Conservation (phyloP, 2,113 vertebrate genomes). For the Phyllostomus hastatus region DNA sequence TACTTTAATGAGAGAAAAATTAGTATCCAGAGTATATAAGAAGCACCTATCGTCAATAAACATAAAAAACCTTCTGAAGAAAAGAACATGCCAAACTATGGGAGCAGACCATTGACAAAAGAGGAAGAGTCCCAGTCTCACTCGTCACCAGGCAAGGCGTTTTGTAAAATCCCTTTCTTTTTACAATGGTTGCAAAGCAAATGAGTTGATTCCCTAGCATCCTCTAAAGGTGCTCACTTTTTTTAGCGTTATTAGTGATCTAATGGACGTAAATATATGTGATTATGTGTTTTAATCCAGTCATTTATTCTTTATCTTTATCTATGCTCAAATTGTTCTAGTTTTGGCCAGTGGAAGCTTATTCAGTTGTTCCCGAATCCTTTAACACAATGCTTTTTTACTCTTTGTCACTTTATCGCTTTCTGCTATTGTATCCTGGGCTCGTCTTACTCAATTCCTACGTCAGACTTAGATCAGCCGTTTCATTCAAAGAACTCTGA, state of each 20-base stretch:
- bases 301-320: not conserved
- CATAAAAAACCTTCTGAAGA: not conserved
- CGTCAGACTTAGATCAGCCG: not conserved
- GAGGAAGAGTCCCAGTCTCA: not conserved
- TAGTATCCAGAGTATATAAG: not conserved
- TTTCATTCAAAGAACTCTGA: not conserved
- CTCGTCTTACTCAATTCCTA: not conserved
- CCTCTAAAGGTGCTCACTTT: not conserved
- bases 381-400: not conserved
- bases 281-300: not conserved
- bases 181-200: not conserved
- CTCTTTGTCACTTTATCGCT: not conserved
- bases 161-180: not conserved
- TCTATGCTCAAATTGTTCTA: not conserved
- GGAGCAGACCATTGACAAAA: not conserved
- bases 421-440: not conserved
- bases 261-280: not conserved
- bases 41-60: not conserved
- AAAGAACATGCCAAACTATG: not conserved
- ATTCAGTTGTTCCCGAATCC: not conserved
- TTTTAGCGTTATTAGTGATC: not conserved
- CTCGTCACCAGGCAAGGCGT: not conserved
- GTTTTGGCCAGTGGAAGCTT: not conserved
- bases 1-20: not conserved
- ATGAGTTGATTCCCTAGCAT: not conserved